Evolutionary conservation across 1,140 invertebrate species (phyloP).

Genomic region (Aleiodes sp.): DNA sequence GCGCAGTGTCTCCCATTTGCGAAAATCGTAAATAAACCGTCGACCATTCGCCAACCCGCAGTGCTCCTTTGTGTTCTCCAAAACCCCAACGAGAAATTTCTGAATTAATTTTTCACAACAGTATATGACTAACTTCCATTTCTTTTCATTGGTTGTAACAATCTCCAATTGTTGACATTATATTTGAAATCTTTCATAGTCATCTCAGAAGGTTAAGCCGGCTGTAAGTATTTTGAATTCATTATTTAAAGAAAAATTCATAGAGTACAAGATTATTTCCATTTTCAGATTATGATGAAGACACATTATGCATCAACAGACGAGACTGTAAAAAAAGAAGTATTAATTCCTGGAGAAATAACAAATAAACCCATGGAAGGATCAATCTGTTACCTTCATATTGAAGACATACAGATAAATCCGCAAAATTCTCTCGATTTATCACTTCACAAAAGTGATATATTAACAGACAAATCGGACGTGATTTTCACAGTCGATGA

Average conservation of each 20-base stretch:
- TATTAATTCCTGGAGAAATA: slow-evolving; percentile 45
- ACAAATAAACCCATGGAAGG: slow-evolving; percentile 53
- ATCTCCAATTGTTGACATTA: too few relatives aligned
- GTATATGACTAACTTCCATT: too few relatives aligned
- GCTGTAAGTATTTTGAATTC: neutral
- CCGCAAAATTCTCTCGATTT: slow-evolving; percentile 33
- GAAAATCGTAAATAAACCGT: too few relatives aligned
- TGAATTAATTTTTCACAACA: too few relatives aligned
- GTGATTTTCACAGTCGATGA: slow-evolving; percentile 49
- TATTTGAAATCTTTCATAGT: too few relatives aligned
- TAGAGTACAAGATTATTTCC: too few relatives aligned
- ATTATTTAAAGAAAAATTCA: neutral
- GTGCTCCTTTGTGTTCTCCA: too few relatives aligned
- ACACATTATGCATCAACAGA: slow-evolving; percentile 43
- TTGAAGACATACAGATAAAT: slow-evolving; percentile 45
- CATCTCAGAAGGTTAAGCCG: neutral
- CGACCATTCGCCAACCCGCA: too few relatives aligned
- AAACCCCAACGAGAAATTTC: too few relatives aligned
- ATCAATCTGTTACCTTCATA: slow-evolving; percentile 45
- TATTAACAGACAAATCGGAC: slow-evolving; percentile 39
- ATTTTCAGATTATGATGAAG: slow-evolving; percentile 5
- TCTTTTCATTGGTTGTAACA: too few relatives aligned
- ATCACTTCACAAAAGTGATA: slow-evolving; percentile 40
- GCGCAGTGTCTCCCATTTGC: too few relatives aligned
- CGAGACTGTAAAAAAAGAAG: slow-evolving; percentile 49